Conservation (phyloP, 2,888 invertebrate genomes). For the Caenorhabditis panamensis region DNA sequence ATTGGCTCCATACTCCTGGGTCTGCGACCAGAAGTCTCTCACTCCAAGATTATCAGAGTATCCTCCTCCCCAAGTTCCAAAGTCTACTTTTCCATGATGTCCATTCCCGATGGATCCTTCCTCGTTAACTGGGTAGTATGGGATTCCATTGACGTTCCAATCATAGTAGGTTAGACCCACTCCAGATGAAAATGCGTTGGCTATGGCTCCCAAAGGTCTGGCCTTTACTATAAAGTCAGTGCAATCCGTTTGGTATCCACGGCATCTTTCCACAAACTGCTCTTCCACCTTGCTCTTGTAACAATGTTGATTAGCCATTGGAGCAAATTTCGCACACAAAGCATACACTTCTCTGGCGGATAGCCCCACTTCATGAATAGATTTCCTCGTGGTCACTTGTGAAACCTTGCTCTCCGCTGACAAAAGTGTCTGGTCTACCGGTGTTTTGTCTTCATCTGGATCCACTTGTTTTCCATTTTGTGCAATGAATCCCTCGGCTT, state of each 20-base stretch:
- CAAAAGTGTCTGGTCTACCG: slow-evolving; percentile 20
- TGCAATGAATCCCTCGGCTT: slow-evolving; percentile 62
- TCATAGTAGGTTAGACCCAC: slow-evolving; percentile 75
- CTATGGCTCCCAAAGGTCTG: slow-evolving; percentile 73
- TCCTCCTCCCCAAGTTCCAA: slow-evolving; percentile 76
- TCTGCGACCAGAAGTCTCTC: slow-evolving; percentile 75
- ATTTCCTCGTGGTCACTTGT: slow-evolving; percentile 57
- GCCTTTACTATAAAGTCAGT: slow-evolving; percentile 63
- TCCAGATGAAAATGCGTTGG: slow-evolving; percentile 75
- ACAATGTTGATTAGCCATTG: slow-evolving; percentile 72
- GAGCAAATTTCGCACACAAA: slow-evolving; percentile 70
- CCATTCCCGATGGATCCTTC: slow-evolving; percentile 76
- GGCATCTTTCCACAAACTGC: slow-evolving; percentile 71
- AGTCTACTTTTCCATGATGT: slow-evolving; percentile 77
- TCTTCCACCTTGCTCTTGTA: slow-evolving; percentile 70
- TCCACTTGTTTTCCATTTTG: slow-evolving; percentile 61
- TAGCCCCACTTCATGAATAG: slow-evolving; percentile 66
- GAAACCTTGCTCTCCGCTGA: slow-evolving; percentile 54
- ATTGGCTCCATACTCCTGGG: slow-evolving; percentile 73
- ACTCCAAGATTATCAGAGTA: slow-evolving; percentile 75
- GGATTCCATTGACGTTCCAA: slow-evolving; percentile 77
- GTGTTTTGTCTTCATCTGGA: slow-evolving; percentile 48
- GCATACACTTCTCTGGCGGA: slow-evolving; percentile 62
- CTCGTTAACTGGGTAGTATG: slow-evolving; percentile 76
- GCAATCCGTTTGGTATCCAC: slow-evolving; percentile 73